Base-by-base conservation (phyloP, 1,140 invertebrate species). In the Drosophila subpulchrella region DNA sequence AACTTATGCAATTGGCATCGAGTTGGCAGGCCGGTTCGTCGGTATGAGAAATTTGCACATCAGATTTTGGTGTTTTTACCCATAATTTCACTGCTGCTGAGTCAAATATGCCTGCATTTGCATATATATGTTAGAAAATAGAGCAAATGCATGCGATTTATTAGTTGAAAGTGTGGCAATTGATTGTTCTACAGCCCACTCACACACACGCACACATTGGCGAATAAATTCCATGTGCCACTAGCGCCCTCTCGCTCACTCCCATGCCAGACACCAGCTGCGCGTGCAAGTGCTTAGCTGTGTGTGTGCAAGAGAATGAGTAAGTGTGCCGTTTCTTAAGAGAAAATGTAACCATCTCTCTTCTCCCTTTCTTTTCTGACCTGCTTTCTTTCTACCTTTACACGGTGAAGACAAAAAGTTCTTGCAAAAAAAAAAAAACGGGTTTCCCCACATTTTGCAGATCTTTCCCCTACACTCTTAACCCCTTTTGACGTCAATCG, bases 171-270 rank as follows among this genome's bases (percentile, higher is more conserved):
- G 59, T 80, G 75, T 78, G 68, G 50, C 59, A 82, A 82, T 78
- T 67, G 54, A 44, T 41, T 53, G 24, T 75, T 62, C 66, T 60
- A 66, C 17, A 47, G 75, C 59, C 66, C 75, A 54, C 50, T 46
- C 34, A 46, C 55, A 46, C 24, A 42, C 42, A 66, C 53, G 46
- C 46, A 60, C 24, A 55, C 42, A 55, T 15, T 39, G 59, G 50
- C 39, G n/a, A 65, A 56, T 78, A 38, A 84, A 71, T 84, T 76
- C 81, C 81, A 84, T 84, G 81, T 84, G 81, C 67, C 72, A 42
- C 17, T 77, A 70, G 67, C 46, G 38, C 81, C 53, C 47, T 85
- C 81, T 73, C 81, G 12, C 62, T 85, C 73, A 50, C 67, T 59
- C 81, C 10, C 38, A 48, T 70, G 34, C 12, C 44, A 34, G 13